Percentiles rank a stretch among this genome's conserved stretches.
Evolutionary conservation across 2,113 vertebrate genomes (phyloP).

Genomic region (Nipponia nippon): DNA sequence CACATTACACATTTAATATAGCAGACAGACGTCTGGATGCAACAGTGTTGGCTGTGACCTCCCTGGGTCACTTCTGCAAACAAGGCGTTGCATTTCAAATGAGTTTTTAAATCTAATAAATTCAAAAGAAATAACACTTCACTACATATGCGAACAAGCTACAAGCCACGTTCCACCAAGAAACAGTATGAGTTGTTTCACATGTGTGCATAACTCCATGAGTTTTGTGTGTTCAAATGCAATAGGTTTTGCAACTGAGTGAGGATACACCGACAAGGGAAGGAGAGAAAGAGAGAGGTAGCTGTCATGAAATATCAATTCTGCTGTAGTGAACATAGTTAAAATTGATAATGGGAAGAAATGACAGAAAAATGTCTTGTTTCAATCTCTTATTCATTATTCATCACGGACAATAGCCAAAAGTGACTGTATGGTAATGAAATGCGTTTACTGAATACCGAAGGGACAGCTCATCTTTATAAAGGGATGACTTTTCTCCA

Average conservation of each 20-base stretch:
- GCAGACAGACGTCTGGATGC: background rate
- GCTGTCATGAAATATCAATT: background rate
- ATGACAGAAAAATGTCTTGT: constrained; percentile 10
- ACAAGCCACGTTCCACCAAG: background rate
- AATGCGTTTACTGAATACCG: background rate
- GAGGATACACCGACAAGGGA: background rate
- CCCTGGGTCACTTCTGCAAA: constrained; percentile 12
- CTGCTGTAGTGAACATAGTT: background rate
- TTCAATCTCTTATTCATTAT: constrained; percentile 49
- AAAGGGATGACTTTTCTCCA: background rate
- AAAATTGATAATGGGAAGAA: constrained; percentile 27
- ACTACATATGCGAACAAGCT: background rate
- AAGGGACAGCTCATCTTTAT: background rate
- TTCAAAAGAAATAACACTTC: constrained; percentile 20
- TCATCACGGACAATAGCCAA: constrained; percentile 30
- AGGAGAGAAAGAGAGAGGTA: background rate
- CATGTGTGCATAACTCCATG: background rate
- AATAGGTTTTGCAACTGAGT: background rate
- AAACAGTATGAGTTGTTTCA: background rate
- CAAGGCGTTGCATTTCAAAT: background rate
- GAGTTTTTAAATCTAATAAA: constrained; percentile 21
- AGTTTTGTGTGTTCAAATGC: background rate
- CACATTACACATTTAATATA: background rate
- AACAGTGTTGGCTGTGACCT: background rate
- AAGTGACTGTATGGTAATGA: constrained; percentile 10